phyloP scores from a whole-genome alignment of 2,113 vertebrate genomes.

The Copsychus sechellarum region DNA sequence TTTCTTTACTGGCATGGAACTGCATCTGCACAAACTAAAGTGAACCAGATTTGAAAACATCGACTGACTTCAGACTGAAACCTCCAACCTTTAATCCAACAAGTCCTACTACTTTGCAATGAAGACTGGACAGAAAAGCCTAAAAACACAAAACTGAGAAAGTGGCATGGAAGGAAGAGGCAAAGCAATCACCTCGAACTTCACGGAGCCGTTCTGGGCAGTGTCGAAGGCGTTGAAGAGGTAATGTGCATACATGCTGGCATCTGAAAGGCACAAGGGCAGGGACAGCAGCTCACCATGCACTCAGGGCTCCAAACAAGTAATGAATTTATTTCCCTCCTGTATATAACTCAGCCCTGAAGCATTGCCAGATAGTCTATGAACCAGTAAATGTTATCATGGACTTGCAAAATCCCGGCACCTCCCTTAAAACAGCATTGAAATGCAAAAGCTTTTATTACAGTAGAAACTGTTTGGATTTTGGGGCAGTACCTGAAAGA shows the following conservation, averaged over 20 bases:
- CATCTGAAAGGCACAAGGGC: constrained; percentile 79
- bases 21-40: neutral
- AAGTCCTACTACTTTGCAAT: neutral
- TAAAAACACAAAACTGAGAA: neutral
- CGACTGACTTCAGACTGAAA: neutral
- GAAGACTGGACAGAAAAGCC: neutral
- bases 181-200: constrained; percentile 87
- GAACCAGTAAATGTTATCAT: neutral
- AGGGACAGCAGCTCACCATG: neutral
- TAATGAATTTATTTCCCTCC: neutral
- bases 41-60: neutral
- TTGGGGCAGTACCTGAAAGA: neutral
- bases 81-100: neutral
- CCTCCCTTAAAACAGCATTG: neutral
- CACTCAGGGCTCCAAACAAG: neutral
- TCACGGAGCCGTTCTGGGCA: constrained; percentile 88
- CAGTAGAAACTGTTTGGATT: neutral
- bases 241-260: constrained; percentile 94
- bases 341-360: neutral
- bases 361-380: neutral
- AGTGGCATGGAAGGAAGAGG: neutral
- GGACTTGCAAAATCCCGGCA: neutral
- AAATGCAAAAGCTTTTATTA: neutral
- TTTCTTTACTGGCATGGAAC: neutral
- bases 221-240: constrained; percentile 97